A percentile compares a stretch with the other conserved stretches of the same genome.
Conservation (phyloP, 1,140 invertebrate species). For the Cotesia chilonis region DNA sequence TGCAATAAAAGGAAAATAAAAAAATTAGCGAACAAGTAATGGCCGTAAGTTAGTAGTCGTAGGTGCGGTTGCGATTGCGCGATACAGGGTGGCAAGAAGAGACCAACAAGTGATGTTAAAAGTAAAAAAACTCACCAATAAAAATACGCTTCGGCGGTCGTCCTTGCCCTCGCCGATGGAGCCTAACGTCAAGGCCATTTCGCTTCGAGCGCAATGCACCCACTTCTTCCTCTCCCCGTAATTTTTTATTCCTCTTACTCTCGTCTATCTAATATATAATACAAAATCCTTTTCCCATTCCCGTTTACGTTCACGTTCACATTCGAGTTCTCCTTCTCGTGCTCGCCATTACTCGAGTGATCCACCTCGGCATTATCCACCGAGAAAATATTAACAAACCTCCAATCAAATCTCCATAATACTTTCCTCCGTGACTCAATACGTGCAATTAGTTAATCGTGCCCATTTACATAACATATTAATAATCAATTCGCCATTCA, state of each 20-base stretch:
- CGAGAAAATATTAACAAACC: no score
- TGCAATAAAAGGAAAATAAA: not conserved
- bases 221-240: conserved; percentile 38
- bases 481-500: no score
- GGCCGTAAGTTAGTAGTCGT: no score
- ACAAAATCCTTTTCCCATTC: conserved; percentile 3
- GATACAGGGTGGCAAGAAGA: conserved; percentile 9
- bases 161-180: conserved; percentile 62
- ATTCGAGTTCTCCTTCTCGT: not conserved
- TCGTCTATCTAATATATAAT: conserved; percentile 33
- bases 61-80: no score
- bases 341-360: not conserved
- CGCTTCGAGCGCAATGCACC: conserved; percentile 62
- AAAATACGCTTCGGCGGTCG: conserved; percentile 59
- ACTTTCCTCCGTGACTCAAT: no score
- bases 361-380: no score
- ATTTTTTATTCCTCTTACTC: conserved; percentile 13
- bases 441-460: no score
- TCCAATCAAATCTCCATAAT: no score
- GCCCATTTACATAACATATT: no score
- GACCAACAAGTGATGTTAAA: not conserved
- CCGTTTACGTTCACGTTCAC: not conserved
- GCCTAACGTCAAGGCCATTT: conserved; percentile 62
- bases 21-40: not conserved
- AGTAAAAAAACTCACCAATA: conserved; percentile 43